phyloP scores from a whole-genome alignment of 2,888 invertebrate genomes.

The Elaeidobius kamerunicus region DNA sequence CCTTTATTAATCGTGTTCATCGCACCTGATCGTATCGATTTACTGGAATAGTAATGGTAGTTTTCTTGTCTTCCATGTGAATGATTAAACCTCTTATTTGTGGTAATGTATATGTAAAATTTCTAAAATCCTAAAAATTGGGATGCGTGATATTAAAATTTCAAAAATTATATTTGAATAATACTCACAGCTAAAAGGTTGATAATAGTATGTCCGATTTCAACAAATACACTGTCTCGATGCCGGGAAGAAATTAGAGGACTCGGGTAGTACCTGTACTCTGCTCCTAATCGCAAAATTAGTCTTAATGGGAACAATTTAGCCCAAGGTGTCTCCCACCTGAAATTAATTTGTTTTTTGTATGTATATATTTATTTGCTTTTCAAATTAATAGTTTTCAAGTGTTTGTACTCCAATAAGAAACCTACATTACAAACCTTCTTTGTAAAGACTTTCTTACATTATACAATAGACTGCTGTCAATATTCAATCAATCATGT shows the following conservation, averaged over 20 bases:
- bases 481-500: no score
- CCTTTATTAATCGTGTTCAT: no score
- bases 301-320: constrained; percentile 73
- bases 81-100: constrained; percentile 73
- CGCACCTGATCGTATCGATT: constrained; percentile 66
- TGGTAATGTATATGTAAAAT: constrained; percentile 76
- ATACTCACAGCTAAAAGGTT: constrained; percentile 68
- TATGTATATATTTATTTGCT: background rate
- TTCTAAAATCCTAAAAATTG: constrained; percentile 67
- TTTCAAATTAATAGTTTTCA: background rate
- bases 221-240: constrained; percentile 76
- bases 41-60: constrained; percentile 70
- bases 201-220: constrained; percentile 86
- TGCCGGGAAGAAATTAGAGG: constrained; percentile 75
- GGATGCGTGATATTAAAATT: no score
- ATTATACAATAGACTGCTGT: no score
- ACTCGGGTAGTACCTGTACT: constrained; percentile 83
- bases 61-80: constrained; percentile 79
- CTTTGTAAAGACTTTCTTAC: no score
- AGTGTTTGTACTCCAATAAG: no score
- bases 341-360: constrained; percentile 32
- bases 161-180: background rate
- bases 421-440: no score
- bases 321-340: constrained; percentile 80
- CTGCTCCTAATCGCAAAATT: constrained; percentile 75